These are phyloP conservation scores for Petaurus breviceps DNA, from an alignment of 2,113 vertebrate species.

Conservation along the genomic window DNA sequence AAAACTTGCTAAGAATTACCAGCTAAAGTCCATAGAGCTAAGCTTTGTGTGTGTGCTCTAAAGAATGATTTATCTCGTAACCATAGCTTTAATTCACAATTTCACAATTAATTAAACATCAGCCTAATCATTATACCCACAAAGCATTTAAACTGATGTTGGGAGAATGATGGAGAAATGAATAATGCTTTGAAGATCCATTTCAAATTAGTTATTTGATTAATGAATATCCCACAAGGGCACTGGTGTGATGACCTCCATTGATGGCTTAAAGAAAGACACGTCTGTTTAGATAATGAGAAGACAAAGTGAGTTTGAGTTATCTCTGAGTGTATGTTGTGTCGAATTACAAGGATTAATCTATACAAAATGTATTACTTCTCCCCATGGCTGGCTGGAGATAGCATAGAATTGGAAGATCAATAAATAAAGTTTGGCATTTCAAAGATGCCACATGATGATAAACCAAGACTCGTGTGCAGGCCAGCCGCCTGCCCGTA, in stretches of 20 bases:
- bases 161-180: constrained; percentile 83
- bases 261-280: constrained; percentile 87
- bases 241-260: constrained; percentile 85
- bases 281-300: constrained; percentile 86
- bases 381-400: constrained; percentile 78
- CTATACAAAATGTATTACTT: constrained; percentile 80
- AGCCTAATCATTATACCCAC: constrained; percentile 87
- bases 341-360: constrained; percentile 83
- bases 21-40: constrained; percentile 65
- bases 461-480: constrained; percentile 67
- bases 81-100: constrained; percentile 86
- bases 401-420: constrained; percentile 82
- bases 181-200: constrained; percentile 87
- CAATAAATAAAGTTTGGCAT: constrained; percentile 82
- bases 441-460: constrained; percentile 77
- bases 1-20: constrained; percentile 51
- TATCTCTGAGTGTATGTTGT: constrained; percentile 77
- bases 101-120: constrained; percentile 90
- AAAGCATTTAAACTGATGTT: constrained; percentile 86
- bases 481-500: neutral
- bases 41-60: constrained; percentile 47
- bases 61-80: constrained; percentile 85
- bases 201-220: constrained; percentile 88
- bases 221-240: constrained; percentile 89
- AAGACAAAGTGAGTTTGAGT: constrained; percentile 83